A percentile compares a stretch with the other conserved stretches of the same genome.
phyloP scores from a whole-genome alignment of 2,113 vertebrate species.

The Semicossyphus pulcher region DNA sequence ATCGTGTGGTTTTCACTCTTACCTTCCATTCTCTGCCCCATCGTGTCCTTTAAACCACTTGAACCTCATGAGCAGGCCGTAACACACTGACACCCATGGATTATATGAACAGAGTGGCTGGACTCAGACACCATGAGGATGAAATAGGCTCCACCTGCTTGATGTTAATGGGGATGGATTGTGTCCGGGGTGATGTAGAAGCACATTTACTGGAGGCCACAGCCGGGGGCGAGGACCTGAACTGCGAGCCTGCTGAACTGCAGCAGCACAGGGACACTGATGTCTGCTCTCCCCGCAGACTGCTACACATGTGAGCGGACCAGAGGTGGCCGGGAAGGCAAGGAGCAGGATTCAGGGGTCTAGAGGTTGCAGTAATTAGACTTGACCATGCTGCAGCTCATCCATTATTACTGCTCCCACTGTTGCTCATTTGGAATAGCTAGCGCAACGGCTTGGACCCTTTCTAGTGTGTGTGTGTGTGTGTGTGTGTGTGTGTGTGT shows the following conservation, averaged over 20 bases:
- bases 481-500: conserved; percentile 17
- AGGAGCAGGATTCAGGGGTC: conserved; percentile 47
- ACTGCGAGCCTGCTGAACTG: conserved; percentile 45
- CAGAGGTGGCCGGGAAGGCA: conserved; percentile 37
- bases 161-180: conserved; percentile 77
- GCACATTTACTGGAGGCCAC: conserved; percentile 56
- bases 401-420: conserved; percentile 66
- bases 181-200: conserved; percentile 65
- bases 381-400: conserved; percentile 53
- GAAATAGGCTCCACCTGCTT: conserved; percentile 65
- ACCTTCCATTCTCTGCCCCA: conserved; percentile 57
- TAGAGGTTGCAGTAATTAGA: conserved; percentile 69
- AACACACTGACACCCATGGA: conserved; percentile 29
- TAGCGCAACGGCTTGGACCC: conserved; percentile 17
- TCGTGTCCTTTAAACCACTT: conserved; percentile 59
- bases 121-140: conserved; percentile 59
- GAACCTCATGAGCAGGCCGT: conserved; percentile 39
- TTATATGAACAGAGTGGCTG: conserved; percentile 69
- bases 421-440: conserved; percentile 50
- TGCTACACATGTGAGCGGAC: conserved; percentile 55
- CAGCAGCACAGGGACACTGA: conserved; percentile 43
- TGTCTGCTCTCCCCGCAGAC: conserved; percentile 36
- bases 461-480: conserved; percentile 4
- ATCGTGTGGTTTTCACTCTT: conserved; percentile 50
- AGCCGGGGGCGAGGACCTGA: conserved; percentile 46